phyloP scores from a whole-genome alignment of 2,888 invertebrate genomes.

The Drosophila demipolita region DNA sequence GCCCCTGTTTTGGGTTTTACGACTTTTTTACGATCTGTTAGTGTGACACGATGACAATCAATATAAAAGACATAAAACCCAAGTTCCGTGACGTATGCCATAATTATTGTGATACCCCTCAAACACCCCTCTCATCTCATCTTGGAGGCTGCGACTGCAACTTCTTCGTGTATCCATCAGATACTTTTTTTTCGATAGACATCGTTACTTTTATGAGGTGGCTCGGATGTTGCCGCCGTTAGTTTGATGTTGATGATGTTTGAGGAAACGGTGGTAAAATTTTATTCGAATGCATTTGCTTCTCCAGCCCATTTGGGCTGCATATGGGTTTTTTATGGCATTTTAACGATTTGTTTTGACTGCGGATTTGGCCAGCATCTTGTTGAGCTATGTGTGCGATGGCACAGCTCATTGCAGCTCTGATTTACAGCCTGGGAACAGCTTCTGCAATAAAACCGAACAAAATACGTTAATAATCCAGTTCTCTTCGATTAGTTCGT shows the following conservation, averaged over 20 bases:
- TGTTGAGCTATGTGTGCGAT: conserved; percentile 43
- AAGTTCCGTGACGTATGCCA: conserved; percentile 79
- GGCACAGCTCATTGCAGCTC: conserved; percentile 54
- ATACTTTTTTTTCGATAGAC: conserved; percentile 67
- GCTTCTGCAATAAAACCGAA: conserved; percentile 40
- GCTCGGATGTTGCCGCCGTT: conserved; percentile 72
- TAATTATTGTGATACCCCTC: conserved; percentile 76
- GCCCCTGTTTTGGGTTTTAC: conserved; percentile 68
- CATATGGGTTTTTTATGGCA: conserved; percentile 78
- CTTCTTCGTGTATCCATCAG: conserved; percentile 59
- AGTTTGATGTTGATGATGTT: conserved; percentile 65
- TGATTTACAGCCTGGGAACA: conserved; percentile 47
- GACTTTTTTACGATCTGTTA: conserved; percentile 84
- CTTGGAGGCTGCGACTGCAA: conserved; percentile 34
- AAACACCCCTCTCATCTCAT: conserved; percentile 3
- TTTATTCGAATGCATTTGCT: conserved; percentile 74
- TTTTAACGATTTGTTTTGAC: conserved; percentile 84
- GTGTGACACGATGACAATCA: conserved; percentile 82
- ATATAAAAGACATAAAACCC: conserved; percentile 81
- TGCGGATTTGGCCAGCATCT: conserved; percentile 62
- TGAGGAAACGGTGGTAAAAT: conserved; percentile 79
- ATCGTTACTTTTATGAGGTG: conserved; percentile 82
- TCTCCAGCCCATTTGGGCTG: conserved; percentile 40
- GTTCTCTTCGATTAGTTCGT: conserved; percentile 5
- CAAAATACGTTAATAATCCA: conserved; percentile 33